phyloP scores from a whole-genome alignment of 1,140 invertebrate species.

The Drosophila kepulauana region DNA sequence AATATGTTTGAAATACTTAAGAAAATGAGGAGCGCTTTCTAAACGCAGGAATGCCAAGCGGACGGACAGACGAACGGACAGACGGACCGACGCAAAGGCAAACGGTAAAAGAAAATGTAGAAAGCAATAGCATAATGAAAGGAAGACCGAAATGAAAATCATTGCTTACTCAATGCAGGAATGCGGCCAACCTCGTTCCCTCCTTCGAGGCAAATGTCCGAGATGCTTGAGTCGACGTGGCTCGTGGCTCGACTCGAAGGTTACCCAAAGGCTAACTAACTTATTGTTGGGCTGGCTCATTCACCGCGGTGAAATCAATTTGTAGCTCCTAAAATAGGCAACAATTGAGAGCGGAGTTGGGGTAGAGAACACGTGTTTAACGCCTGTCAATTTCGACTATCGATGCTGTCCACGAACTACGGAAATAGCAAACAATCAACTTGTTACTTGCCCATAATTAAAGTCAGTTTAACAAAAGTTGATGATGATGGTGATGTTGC shows the following conservation, averaged over 20 bases:
- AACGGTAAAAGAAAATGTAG: slow-evolving; percentile 2
- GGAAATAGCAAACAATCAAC: not conserved
- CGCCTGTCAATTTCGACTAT: slow-evolving; percentile 44
- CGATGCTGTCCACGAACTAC: slow-evolving; percentile 52
- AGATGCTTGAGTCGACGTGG: slow-evolving; percentile 1
- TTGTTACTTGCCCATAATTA: slow-evolving; percentile 11
- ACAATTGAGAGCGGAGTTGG: not conserved
- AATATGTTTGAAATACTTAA: slow-evolving; percentile 73
- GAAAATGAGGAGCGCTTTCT: slow-evolving; percentile 58
- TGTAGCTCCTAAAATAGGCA: slow-evolving; percentile 29
- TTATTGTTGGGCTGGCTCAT: slow-evolving; percentile 16
- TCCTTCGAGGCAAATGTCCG: slow-evolving; percentile 1
- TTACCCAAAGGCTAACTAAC: slow-evolving; percentile 39
- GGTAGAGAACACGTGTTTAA: not conserved
- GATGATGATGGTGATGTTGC: not conserved
- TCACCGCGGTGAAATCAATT: slow-evolving; percentile 31
- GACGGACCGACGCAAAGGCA: slow-evolving; percentile 5
- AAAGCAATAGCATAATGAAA: slow-evolving; percentile 37
- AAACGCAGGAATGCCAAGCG: slow-evolving; percentile 22
- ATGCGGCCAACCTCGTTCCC: slow-evolving; percentile 1
- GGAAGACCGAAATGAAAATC: slow-evolving; percentile 53
- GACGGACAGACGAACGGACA: not conserved
- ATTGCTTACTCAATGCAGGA: slow-evolving; percentile 46
- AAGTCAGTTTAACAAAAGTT: slow-evolving; percentile 12
- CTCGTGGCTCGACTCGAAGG: not conserved